Base-by-base conservation (phyloP, 2,888 invertebrate genomes). In the Orgyia antiqua region DNA sequence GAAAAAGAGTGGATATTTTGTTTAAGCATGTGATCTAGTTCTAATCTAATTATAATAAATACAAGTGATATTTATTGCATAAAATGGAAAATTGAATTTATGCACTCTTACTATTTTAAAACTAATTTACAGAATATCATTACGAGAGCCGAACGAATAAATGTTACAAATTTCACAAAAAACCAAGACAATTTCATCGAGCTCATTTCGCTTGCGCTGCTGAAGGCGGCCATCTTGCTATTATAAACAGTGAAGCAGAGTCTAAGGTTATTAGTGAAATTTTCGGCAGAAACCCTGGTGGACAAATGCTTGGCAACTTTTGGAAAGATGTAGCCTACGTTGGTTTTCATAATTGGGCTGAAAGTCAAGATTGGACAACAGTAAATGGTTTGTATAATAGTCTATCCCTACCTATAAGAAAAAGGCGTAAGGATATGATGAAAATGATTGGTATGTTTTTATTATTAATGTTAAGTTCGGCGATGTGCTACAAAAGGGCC, bases 151-250 rank as follows among this genome's bases (percentile, higher is more conserved):
- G 54, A 2, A 69, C 71, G 0, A 55, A 60, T 1, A 64, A 49
- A 19, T 73, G 72, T 29, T 73, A 73, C 45, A 72, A 73, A 39
- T 65, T 68, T 42, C 71, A 71, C 39, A 39, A 24, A 0, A 38
- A 46, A 2, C 58, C 63, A 0, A 49, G 56, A 1, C 48, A 51
- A 3, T 72, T 68, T 63, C 45, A 58, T 0, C 42, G 61, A 0
- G 73, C 68, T 0, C 57, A 51, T 45, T 63, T 66, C 56, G 36
- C 59, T 2, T 73, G 72, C 26, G 36, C 49, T 4, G 66, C 62
- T 0, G 72, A 73, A 30, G 68, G 68, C 5, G 68, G 54, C 0
- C 33, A 71, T 34, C 51, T 71, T 12, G 52, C 51, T 10, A 53
- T 71, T 35, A 62, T 70, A 33, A 70, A 73, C 48, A 67, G 55